Conservation (phyloP, 2,888 invertebrate genomes). For the Pasiphila rectangulata region DNA sequence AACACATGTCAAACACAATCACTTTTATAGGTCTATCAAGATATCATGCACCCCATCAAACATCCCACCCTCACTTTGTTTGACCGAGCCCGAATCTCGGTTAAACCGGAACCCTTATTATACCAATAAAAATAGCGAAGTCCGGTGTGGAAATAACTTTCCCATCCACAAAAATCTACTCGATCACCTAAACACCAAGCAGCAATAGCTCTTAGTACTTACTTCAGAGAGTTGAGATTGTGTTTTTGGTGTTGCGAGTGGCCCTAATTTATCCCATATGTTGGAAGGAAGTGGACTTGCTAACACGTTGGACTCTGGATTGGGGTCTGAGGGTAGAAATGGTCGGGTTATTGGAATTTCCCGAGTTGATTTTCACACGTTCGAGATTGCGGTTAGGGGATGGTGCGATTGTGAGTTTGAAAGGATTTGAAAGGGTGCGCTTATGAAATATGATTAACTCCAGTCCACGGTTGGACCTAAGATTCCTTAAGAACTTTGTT, state of each 20-base stretch:
- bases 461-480: too few species aligned
- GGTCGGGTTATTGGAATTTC: slow-evolving; percentile 73
- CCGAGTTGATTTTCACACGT: slow-evolving; percentile 65
- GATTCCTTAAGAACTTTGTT: too few species aligned
- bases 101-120: slow-evolving; percentile 64
- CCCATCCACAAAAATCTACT: slow-evolving; percentile 64
- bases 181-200: slow-evolving; percentile 30
- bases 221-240: slow-evolving; percentile 25
- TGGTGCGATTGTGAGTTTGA: slow-evolving; percentile 24
- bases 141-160: slow-evolving; percentile 75
- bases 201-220: slow-evolving; percentile 30
- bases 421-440: slow-evolving; percentile 16
- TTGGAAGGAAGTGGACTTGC: slow-evolving; percentile 72
- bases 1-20: not conserved
- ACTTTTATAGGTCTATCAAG: not conserved
- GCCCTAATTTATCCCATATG: slow-evolving; percentile 73
- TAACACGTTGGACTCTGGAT: slow-evolving; percentile 72
- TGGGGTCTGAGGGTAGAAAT: slow-evolving; percentile 67
- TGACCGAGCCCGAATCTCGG: slow-evolving; percentile 62
- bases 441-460: not conserved
- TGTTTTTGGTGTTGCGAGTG: slow-evolving; percentile 26
- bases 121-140: slow-evolving; percentile 75
- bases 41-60: slow-evolving; percentile 38
- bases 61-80: slow-evolving; percentile 50
- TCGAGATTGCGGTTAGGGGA: slow-evolving; percentile 40